Base-by-base conservation (phyloP, 2,113 vertebrate genomes). In the Sigmodon hispidus region DNA sequence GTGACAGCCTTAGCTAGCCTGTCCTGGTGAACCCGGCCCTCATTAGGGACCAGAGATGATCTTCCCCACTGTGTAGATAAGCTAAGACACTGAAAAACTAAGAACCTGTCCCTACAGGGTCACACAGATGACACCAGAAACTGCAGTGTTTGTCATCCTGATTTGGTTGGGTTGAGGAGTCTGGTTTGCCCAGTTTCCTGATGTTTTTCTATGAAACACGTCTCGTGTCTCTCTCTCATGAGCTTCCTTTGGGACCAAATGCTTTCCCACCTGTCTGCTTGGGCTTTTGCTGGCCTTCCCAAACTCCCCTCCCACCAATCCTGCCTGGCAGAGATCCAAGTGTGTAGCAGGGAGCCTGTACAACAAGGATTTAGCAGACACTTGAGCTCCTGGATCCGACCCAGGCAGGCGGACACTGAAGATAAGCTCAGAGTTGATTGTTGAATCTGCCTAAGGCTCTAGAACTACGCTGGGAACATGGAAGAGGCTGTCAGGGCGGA, bases 401-500 rank as follows among this genome's bases (percentile, higher is more conserved):
- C 70, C 43, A 59, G 80, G 67, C 87, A 1, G 3, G 40, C 59
- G 55, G 70, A 92, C 87, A 43, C 72, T 55, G 59, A n/a, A 93
- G 95, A 92, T 72, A 93, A 96, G 55, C 61, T 61, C 50, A 59
- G 87, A 73, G n/a, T 67, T 91, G 26, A 48, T 55, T 63, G 34
- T 7, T 31, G 87, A 87, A 79, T 81, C 67, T 8, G 45, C 88
- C n/a, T 1, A 3, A 45, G 73, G 63, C 59, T 13, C 3, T 43
- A 92, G 36, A 40, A n/a, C n/a, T 65, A 45, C 21, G 45, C 63
- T 22, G 52, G 77, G n/a, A 13, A 43, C n/a, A 57, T 1, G 29
- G 31, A 55, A 84, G 19, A 55, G n/a, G n/a, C 61, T 29, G 3
- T 61, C 9, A 26, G 34, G 34, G 73, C 24, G 7, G 24, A 63